Base-by-base conservation (phyloP, 2,113 vertebrate species). In the Rostratula benghalensis region DNA sequence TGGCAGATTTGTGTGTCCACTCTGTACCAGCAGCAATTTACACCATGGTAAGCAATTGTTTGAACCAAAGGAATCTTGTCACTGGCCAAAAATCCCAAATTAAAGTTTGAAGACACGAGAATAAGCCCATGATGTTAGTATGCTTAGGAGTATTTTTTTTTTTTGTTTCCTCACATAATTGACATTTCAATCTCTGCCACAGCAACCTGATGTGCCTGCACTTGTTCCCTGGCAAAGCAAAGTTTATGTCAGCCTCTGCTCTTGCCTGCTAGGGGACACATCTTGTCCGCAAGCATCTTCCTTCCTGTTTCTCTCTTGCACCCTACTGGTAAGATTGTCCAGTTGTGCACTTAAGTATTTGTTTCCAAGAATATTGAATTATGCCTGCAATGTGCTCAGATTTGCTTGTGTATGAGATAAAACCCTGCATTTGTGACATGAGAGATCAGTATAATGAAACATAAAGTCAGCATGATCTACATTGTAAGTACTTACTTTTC, bases 41-140 rank as follows among this genome's bases (percentile, higher is more conserved):
- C 7, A 24, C 22, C 7, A 10, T 2, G 4, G 28, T 46, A 53
- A 33, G 27, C 2, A 6, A 54, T 51, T 1, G 0, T 73, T 76
- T 92, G 53, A 85, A 53, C 64, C 37, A 56, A 41, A 89, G 13
- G 13, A 63, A 41, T 46, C 56, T 31, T 35, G 14, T 51, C 18
- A 18, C 25, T 46, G 24, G 7, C 30, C 70, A 23, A 56, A 78
- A 75, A 50, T 12, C 10, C 13, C 63, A 79, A 51, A 9, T 21
- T 56, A 20, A 57, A 39, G 20, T 73, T 61, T 13, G 2, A 67
- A 45, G 56, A 41, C 63, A 68, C 11, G 7, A 24, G 24, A 87
- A 12, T 33, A 76, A 74, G 91, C 61, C 33, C 21, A 57, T 30
- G n/a, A 27, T 39, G 20, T 63, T 69, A 8, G 24, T 53, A 3